Evolutionary conservation across 2,113 vertebrate genomes (phyloP), one percentile per base, ranked within the genome.

Genomic region (Cryptotis parvus): DNA sequence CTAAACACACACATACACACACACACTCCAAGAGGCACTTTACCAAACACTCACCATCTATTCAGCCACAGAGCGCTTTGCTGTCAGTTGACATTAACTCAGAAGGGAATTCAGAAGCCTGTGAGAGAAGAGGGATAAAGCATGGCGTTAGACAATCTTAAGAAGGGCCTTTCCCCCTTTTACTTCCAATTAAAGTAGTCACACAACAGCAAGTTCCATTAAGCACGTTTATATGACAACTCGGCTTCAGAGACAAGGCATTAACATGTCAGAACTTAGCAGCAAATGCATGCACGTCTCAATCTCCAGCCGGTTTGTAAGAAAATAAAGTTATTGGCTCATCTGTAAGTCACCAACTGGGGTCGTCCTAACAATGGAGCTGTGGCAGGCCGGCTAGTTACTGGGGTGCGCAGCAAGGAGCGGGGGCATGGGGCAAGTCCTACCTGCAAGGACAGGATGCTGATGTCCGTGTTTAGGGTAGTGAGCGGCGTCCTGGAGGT

Each of bases 401-500:
- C 63, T 27, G 63, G 63, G 29, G 63, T 65, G 70, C 15, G 61
- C 45, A 35, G 84, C 27, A 4, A 61, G 0, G 72, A 26, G 55
- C 16, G 29, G 49, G 37, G 29, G 37, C 43, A 14, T 14, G 35
- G 35, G 37, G 74, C 35, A 4, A 45, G 9, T 24, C 72, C 97
- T 98, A 99, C 99, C 99, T 99, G 99, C 98, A 99, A 97, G 52
- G 99, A 99, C 96, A 99, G 97, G 96, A 99, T 99, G 98, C 99
- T 99, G 98, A 99, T 99, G 95, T 99, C 99, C 97, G 99, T 99
- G 98, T 99, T 99, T 24, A 99, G 98, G 37, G 99, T 98, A 97
- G 99, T 99, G 97, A 99, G 98, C 12, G 99, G 99, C 86, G 98
- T 99, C 96, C 99, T 96, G 97, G 98, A 98, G 35, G 98, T 96